These are phyloP conservation scores for Leucophora obtusa DNA, from an alignment of 2,888 invertebrate species.

Conservation along the genomic window DNA sequence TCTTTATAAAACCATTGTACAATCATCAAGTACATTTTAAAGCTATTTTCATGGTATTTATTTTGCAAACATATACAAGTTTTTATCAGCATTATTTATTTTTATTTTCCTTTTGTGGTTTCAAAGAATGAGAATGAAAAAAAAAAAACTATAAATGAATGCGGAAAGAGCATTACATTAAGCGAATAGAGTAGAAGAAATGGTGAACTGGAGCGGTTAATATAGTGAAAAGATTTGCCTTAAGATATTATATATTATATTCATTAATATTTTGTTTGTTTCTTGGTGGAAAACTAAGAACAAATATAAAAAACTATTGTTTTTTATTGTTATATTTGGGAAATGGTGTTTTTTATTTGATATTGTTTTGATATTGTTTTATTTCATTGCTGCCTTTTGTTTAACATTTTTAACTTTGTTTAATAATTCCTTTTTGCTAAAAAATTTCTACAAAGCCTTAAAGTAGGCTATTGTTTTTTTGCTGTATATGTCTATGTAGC, in stretches of 20 bases:
- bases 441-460: slow-evolving; percentile 22
- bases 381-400: background rate
- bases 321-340: background rate
- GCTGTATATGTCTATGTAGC: background rate
- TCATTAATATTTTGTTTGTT: slow-evolving; percentile 6
- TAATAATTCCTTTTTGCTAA: slow-evolving; percentile 27
- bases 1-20: background rate
- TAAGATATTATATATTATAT: background rate
- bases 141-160: background rate
- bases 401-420: slow-evolving; percentile 1
- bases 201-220: background rate
- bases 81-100: slow-evolving; percentile 29
- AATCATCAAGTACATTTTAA: slow-evolving; percentile 16
- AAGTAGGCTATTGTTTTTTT: slow-evolving; percentile 26
- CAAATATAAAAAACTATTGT: background rate
- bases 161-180: background rate
- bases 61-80: background rate
- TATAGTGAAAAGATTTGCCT: background rate
- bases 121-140: slow-evolving; percentile 6
- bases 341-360: background rate
- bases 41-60: slow-evolving; percentile 43
- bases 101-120: slow-evolving; percentile 18
- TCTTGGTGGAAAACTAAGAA: background rate
- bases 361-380: background rate
- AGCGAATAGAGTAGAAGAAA: background rate